Evolutionary conservation across 92 coral and sea anemone genomes (phyloP).

Genomic region (Paramuricea clavata): DNA sequence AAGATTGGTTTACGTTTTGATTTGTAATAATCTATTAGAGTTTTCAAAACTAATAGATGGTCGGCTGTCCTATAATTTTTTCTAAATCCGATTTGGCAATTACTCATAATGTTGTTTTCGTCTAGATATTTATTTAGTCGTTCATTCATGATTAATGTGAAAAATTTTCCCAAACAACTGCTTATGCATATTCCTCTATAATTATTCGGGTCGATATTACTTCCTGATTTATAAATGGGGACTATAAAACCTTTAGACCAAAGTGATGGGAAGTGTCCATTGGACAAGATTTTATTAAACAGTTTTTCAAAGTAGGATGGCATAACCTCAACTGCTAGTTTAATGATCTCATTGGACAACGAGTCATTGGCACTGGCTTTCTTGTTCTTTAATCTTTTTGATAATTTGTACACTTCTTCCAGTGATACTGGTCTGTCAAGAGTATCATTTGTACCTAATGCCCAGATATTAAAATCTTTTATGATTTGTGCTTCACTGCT

Average conservation of each 20-base stretch:
- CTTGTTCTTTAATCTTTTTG: constrained; percentile 31
- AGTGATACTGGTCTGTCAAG: constrained; percentile 40
- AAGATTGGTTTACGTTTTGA: constrained; percentile 45
- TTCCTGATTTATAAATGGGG: constrained; percentile 21
- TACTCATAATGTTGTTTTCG: constrained; percentile 14
- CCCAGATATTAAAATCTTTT: constrained; percentile 31
- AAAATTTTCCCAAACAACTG: no score
- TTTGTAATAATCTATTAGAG: constrained; percentile 36
- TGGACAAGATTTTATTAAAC: constrained; percentile 20
- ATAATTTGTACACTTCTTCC: constrained; percentile 29
- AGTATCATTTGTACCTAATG: not conserved
- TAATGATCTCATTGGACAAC: constrained; percentile 48
- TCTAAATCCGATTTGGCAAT: constrained; percentile 46
- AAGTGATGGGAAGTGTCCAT: constrained; percentile 33
- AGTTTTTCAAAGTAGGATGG: constrained; percentile 28
- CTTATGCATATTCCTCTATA: not conserved
- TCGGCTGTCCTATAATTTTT: constrained; percentile 34
- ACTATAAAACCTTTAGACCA: constrained; percentile 41
- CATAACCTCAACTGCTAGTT: constrained; percentile 22
- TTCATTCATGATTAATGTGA: no score
- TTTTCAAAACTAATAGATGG: constrained; percentile 32
- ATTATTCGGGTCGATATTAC: constrained; percentile 10
- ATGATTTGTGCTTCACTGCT: constrained; percentile 20
- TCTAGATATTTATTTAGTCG: constrained; percentile 17
- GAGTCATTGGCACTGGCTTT: constrained; percentile 48